Base-by-base conservation (phyloP, 2,888 invertebrate genomes). In the Pteria penguin region DNA sequence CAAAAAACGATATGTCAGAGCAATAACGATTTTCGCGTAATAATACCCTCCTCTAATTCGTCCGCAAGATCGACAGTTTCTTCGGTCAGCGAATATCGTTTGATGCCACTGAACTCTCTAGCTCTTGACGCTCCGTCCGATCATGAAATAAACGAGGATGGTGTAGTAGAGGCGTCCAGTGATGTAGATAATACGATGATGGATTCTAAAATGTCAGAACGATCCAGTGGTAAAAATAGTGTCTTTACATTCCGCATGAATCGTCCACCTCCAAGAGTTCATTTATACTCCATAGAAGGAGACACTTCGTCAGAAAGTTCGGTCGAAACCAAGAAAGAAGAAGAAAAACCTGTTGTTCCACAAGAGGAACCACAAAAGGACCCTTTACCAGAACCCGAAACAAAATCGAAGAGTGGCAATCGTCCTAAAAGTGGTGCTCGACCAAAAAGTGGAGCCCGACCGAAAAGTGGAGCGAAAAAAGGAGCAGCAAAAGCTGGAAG, bases 1-100 rank as follows among this genome's bases (percentile, higher is more conserved):
- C 76, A 82, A 55, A 72, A 75, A 22, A 79, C 82, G n/a, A 72
- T 87, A 5, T 69, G 70, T 45, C 83, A 83, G 66, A 86, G 86
- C 60, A 87, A 84, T 71, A 76, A 68, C 32, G 79, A 82, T n/a
- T 85, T 79, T 68, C 70, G 78, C 11, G 80, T 86, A 5, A 54
- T 75, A 14, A 76, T 66, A 54, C 62, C 81, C 4, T 22, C 45
- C 27, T 14, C 65, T 31, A 32, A 33, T 22, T 54, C 69, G 29
- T 57, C 72, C 1, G 57, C 72, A 1, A 72, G 69, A 31, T 77
- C 76, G 1, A 36, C 62, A 4, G 33, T 54, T 4, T 77, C 76
- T 2, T 72, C 72, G n/a, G 26, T 65, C 0, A 73, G 76, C 57
- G 76, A 77, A 11, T 69, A 69, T 54, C 26, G 22, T 22, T 54